A percentile compares a stretch with the other conserved stretches of the same genome.
These are phyloP conservation scores for Darevskia mixta DNA, from an alignment of 2,797 vertebrate species.

Conservation along the genomic window DNA sequence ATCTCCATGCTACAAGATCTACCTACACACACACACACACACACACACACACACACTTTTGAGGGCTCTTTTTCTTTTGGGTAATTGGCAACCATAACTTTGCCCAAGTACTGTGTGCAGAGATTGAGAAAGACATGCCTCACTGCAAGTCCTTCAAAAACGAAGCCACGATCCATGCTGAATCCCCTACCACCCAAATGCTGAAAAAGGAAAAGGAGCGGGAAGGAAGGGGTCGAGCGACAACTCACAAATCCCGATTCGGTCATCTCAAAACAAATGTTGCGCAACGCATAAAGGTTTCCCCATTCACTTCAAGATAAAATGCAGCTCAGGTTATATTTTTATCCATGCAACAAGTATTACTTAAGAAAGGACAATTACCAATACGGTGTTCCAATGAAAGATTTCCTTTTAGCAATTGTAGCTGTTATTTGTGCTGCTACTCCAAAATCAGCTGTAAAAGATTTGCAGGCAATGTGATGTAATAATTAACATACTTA, in stretches of 20 bases:
- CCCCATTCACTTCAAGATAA: neutral
- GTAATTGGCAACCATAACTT: neutral
- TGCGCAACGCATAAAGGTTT: too few relatives aligned
- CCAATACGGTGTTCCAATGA: slow-evolving; percentile 99
- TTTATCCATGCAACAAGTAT: neutral
- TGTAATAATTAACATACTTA: neutral
- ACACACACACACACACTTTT: neutral
- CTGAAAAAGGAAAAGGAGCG: neutral
- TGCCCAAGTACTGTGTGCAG: neutral
- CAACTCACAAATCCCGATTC: neutral
- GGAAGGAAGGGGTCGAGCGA: neutral
- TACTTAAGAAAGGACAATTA: slow-evolving; percentile 76
- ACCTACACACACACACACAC: too few relatives aligned
- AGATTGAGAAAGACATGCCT: neutral
- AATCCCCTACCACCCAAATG: neutral
- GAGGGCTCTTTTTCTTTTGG: neutral
- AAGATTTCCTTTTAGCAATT: slow-evolving; percentile 97
- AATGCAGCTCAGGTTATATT: neutral
- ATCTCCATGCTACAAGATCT: neutral
- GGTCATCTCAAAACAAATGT: neutral
- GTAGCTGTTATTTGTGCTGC: slow-evolving; percentile 98
- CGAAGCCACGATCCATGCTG: neutral
- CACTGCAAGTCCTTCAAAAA: neutral
- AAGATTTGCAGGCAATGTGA: slow-evolving; percentile 32
- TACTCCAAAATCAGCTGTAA: slow-evolving; percentile 95